Base-by-base conservation (phyloP, 2,113 vertebrate genomes). In the Mustelus asterias region DNA sequence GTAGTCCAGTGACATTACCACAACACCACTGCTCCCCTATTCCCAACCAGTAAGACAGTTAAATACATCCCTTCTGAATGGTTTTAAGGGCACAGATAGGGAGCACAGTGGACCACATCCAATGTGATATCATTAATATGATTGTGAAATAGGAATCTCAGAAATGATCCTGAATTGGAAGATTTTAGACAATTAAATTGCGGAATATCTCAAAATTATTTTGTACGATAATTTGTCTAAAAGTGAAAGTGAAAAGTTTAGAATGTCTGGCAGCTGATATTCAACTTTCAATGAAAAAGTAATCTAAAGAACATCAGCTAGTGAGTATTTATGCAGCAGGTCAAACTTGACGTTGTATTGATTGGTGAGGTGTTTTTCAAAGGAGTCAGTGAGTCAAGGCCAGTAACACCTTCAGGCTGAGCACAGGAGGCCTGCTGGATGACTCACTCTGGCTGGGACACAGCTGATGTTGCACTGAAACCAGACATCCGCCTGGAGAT, bases 231-330 rank as follows among this genome's bases (percentile, higher is more conserved):
- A 63, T 63, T 63, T 20, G 16, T 63, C 58, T n/a, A 63, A 63
- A 89, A 63, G 18, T 92, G 89, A 14, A 92, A 90, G 88, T 60
- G 88, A 60, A 60, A 90, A 18, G n/a, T 92, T 60, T 92, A n/a
- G 29, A 58, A 29, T 63, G 18, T 54, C 48, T 54, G 48, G 5
- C 4, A 54, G 48, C 48, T 54, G 5, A 54, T 54, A 54, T 54
- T 54, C 48, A 54, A 54, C 48, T 54, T 54, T 54, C 48, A 54
- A 48, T 48, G 44, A 54, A 54, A 54, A 54, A 88, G 1, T 26
- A 26, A 88, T 54, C 44, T 44, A 86, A 44, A 88, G 85, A 88
- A 3, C 44, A 54, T 88, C 85, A 54, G 44, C 26, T 88, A 54
- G 44, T 88, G 85, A 54, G 20, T 44, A 16, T 44, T 44, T 72